phyloP scores from a whole-genome alignment of 2,888 invertebrate species.

The Rhagonycha lutea region DNA sequence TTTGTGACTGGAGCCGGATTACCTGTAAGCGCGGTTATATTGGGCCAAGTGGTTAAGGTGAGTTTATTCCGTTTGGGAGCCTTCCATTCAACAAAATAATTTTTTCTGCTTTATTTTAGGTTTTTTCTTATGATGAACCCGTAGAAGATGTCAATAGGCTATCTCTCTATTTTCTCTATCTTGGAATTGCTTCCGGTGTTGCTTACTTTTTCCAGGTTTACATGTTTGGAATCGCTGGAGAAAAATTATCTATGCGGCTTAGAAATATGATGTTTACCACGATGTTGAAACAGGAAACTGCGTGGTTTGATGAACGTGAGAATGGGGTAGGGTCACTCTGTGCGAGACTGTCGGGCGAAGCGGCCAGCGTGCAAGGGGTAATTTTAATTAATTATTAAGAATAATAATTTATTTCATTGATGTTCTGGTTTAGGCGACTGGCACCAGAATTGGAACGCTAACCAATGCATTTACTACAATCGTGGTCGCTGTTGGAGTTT shows the following conservation, averaged over 20 bases:
- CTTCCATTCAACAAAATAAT: too few relatives aligned
- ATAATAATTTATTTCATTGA: too few relatives aligned
- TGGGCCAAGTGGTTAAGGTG: slow-evolving; percentile 73
- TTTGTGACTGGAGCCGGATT: slow-evolving; percentile 70
- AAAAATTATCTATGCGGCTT: slow-evolving; percentile 74
- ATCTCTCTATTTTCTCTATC: neutral
- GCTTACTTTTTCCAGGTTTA: slow-evolving; percentile 27
- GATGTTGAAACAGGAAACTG: slow-evolving; percentile 74
- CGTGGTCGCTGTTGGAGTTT: slow-evolving; percentile 64
- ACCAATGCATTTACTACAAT: slow-evolving; percentile 74
- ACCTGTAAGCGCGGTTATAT: slow-evolving; percentile 73
- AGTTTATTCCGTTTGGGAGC: slow-evolving; percentile 36
- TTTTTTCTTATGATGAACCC: neutral
- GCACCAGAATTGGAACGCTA: slow-evolving; percentile 77
- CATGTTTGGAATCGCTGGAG: slow-evolving; percentile 78
- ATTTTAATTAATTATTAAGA: too few relatives aligned
- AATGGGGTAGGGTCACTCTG: slow-evolving; percentile 78
- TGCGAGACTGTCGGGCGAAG: slow-evolving; percentile 75
- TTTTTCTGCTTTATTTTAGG: neutral
- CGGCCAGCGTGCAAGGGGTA: slow-evolving; percentile 80
- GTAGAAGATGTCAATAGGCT: neutral
- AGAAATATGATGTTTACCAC: slow-evolving; percentile 68
- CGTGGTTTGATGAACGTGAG: slow-evolving; percentile 73
- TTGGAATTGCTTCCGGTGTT: neutral
- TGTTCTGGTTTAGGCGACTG: slow-evolving; percentile 68